Evolutionary conservation across 2,888 invertebrate genomes (phyloP).

Genomic region (Fragum sueziense): DNA sequence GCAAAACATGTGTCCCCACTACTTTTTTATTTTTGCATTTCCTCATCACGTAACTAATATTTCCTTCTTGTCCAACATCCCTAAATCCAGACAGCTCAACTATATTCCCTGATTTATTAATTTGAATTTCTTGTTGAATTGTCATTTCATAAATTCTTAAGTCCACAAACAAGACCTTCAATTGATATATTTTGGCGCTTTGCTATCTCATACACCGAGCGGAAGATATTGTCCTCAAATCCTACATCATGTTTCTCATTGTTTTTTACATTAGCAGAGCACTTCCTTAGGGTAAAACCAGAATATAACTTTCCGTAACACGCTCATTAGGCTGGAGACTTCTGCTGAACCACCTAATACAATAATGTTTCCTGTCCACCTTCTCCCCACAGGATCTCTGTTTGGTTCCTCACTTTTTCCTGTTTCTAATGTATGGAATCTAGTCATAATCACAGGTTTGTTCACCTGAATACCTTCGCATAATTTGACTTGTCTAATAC

Average conservation of each 20-base stretch:
- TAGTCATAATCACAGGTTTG: too few relatives aligned
- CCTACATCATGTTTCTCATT: background rate
- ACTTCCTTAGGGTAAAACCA: background rate
- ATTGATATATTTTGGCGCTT: background rate
- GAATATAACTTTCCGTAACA: background rate
- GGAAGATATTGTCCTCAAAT: slow-evolving; percentile 3
- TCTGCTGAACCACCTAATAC: background rate
- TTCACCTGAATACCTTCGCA: too few relatives aligned
- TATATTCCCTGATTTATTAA: background rate
- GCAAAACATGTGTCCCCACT: slow-evolving; percentile 43
- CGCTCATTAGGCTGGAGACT: background rate
- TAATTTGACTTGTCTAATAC: too few relatives aligned
- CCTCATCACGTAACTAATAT: background rate
- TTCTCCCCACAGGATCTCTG: too few relatives aligned
- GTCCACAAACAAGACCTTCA: background rate
- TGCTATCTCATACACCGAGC: slow-evolving; percentile 5
- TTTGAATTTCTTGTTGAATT: slow-evolving; percentile 8
- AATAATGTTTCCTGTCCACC: too few relatives aligned
- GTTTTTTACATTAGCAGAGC: background rate
- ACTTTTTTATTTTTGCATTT: slow-evolving; percentile 1
- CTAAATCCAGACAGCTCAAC: slow-evolving; percentile 26
- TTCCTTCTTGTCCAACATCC: slow-evolving; percentile 32
- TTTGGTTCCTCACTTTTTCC: too few relatives aligned
- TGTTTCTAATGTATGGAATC: too few relatives aligned
- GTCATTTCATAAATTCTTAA: slow-evolving; percentile 21